A percentile compares a stretch with the other conserved stretches of the same genome.
Evolutionary conservation across 1,140 invertebrate genomes (phyloP).

Genomic region (Lepidostoma basale): DNA sequence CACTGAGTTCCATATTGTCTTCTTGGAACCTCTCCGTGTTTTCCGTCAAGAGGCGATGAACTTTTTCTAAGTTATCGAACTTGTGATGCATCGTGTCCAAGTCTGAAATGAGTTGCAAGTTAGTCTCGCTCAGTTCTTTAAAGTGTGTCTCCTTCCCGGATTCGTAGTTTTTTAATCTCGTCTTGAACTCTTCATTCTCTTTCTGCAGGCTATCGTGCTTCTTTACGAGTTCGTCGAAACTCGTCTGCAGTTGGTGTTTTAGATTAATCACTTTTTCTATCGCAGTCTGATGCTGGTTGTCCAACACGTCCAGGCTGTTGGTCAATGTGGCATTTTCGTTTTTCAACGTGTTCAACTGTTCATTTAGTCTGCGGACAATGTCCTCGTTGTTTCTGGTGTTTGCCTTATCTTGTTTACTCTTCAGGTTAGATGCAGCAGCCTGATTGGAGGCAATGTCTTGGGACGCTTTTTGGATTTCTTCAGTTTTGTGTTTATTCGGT

Average conservation of each 20-base stretch:
- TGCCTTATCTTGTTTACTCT: conserved; percentile 44
- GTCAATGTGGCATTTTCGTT: conserved; percentile 63
- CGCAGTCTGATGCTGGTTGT: conserved; percentile 72
- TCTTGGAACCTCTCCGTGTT: conserved; percentile 58
- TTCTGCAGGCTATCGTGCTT: conserved; percentile 63
- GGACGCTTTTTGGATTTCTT: conserved; percentile 23
- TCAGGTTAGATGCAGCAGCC: conserved; percentile 55
- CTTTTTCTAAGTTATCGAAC: conserved; percentile 58
- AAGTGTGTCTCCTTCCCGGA: conserved; percentile 51
- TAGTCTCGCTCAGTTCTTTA: conserved; percentile 39
- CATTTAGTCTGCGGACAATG: conserved; percentile 52
- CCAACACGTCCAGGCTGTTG: conserved; percentile 71
- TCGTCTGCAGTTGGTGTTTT: conserved; percentile 69
- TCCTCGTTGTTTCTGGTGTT: conserved; percentile 48
- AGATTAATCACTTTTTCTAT: conserved; percentile 68
- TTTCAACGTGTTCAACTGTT: conserved; percentile 55
- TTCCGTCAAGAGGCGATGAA: conserved; percentile 55
- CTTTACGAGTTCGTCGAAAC: conserved; percentile 62
- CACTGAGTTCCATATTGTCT: conserved; percentile 59
- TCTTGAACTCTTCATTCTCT: conserved; percentile 57
- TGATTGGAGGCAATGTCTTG: conserved; percentile 15
- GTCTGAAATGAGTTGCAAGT: conserved; percentile 48
- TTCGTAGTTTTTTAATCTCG: conserved; percentile 56
- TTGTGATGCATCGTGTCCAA: conserved; percentile 56
- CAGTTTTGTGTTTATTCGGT: not conserved